Evolutionary conservation across 2,113 vertebrate genomes (phyloP).

Genomic region (Plecturocebus donacophilus): DNA sequence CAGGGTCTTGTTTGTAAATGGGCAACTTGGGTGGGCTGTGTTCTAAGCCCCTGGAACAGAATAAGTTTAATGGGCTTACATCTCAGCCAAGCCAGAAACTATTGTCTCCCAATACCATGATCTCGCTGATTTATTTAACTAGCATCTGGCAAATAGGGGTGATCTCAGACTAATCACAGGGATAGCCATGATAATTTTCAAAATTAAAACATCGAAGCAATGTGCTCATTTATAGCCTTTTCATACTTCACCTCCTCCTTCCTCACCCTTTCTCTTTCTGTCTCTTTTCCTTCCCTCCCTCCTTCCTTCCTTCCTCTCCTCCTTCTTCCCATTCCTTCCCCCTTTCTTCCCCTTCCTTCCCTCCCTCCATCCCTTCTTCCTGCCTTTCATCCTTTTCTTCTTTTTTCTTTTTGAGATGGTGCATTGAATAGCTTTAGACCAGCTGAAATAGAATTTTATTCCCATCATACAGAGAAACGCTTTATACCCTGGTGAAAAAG

Average conservation of each 20-base stretch:
- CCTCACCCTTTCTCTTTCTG: too few species aligned
- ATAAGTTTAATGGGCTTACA: too few species aligned
- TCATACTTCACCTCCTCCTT: neutral
- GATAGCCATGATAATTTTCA: neutral
- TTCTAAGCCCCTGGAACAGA: neutral
- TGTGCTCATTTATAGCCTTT: neutral
- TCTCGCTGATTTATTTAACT: neutral
- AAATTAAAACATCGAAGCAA: neutral
- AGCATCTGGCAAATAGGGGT: rapidly evolving
- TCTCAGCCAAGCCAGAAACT: neutral
- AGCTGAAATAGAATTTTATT: neutral
- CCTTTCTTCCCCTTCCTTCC: too few species aligned
- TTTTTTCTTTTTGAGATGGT: neutral
- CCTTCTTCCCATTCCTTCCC: too few species aligned
- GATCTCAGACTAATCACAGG: neutral
- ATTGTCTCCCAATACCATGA: rapidly evolving
- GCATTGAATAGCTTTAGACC: neutral
- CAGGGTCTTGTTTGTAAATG: neutral
- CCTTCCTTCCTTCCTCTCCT: rapidly evolving
- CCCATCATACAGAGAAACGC: neutral
- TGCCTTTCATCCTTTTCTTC: too few species aligned
- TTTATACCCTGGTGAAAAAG: neutral
- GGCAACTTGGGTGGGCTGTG: neutral
- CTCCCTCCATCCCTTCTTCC: rapidly evolving
- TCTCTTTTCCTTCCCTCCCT: rapidly evolving